Evolutionary conservation across 2,113 vertebrate species (phyloP).

Genomic region (Micromys minutus): DNA sequence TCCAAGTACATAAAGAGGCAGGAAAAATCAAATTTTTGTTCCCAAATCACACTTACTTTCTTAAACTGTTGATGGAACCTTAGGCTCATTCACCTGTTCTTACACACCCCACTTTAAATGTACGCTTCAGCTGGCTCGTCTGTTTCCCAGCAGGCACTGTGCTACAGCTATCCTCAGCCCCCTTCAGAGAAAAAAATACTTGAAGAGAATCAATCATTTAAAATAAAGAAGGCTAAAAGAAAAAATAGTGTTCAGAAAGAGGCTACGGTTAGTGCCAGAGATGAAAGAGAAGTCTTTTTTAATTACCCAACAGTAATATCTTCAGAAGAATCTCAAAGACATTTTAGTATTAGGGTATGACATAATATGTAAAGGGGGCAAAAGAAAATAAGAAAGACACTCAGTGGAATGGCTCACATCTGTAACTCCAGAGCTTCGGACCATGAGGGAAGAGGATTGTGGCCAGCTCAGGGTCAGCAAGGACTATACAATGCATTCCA

Average conservation of each 20-base stretch:
- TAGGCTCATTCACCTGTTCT: neutral
- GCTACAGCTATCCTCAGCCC: neutral
- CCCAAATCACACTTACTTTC: neutral
- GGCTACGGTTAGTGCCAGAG: neutral
- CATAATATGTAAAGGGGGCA: neutral
- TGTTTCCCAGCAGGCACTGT: neutral
- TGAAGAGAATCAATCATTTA: neutral
- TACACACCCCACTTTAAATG: neutral
- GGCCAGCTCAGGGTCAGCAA: neutral
- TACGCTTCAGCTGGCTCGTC: neutral
- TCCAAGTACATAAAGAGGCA: neutral
- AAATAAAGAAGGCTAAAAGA: conserved; percentile 9
- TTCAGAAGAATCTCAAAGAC: conserved; percentile 2
- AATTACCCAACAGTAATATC: neutral
- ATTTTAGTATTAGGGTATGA: neutral
- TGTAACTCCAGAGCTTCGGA: neutral
- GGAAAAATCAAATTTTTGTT: neutral
- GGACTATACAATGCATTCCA: neutral
- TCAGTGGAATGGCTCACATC: neutral
- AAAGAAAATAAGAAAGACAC: neutral
- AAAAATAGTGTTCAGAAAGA: neutral
- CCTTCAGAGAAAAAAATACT: conserved; percentile 4
- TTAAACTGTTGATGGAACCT: neutral
- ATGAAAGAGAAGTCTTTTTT: neutral
- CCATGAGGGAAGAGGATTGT: neutral